Conservation (phyloP, 2,797 vertebrate genomes). For the Pristis pectinata region DNA sequence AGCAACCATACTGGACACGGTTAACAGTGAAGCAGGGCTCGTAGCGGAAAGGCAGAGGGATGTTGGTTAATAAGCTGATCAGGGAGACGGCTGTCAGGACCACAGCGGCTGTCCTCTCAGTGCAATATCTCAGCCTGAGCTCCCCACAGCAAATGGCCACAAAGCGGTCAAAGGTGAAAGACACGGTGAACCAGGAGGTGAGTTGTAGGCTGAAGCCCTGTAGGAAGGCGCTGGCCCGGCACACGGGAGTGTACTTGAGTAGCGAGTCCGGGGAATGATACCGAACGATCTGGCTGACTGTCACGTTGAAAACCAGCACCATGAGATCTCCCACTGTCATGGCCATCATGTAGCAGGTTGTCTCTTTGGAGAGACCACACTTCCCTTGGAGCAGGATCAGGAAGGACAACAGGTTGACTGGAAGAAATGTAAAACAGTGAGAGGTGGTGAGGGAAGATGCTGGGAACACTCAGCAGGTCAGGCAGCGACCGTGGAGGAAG, state of each 20-base stretch:
- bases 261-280: too few species aligned
- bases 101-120: not conserved
- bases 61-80: not conserved
- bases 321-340: not conserved
- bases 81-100: not conserved
- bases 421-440: not conserved
- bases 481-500: too few species aligned
- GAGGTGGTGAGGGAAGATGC: too few species aligned
- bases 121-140: not conserved
- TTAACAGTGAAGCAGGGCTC: not conserved
- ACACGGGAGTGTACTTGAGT: too few species aligned
- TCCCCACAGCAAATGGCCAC: not conserved
- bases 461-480: too few species aligned
- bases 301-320: not conserved
- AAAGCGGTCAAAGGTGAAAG: conserved; percentile 11
- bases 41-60: not conserved
- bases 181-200: not conserved
- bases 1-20: too few species aligned
- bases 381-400: not conserved
- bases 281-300: not conserved
- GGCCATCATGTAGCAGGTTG: not conserved
- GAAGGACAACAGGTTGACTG: not conserved
- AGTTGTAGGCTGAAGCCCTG: too few species aligned
- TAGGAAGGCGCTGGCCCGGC: too few species aligned
- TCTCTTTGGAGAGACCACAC: not conserved